A percentile compares a stretch with the other conserved stretches of the same genome.
These are phyloP conservation scores for Amiota minor DNA, from an alignment of 2,888 invertebrate genomes.

Conservation along the genomic window DNA sequence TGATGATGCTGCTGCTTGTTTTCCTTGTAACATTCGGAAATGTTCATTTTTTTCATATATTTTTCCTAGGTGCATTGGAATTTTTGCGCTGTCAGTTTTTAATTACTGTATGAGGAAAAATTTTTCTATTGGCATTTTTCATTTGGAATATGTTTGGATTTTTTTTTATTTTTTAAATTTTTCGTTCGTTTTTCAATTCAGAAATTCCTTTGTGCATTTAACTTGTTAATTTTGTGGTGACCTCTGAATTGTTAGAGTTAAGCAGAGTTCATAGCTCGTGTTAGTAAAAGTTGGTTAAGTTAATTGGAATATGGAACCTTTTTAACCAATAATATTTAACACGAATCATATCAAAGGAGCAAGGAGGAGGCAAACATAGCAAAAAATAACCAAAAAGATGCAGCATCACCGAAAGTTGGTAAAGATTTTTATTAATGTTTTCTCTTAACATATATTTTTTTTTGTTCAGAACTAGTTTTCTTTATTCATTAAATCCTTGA, in stretches of 20 bases:
- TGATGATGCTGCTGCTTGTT: too few species aligned
- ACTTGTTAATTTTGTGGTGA: neutral
- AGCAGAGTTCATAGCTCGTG: too few species aligned
- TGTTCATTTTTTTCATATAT: neutral
- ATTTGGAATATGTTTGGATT: neutral
- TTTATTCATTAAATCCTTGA: too few species aligned
- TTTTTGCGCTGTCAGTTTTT: slow-evolving; percentile 20
- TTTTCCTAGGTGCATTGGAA: neutral
- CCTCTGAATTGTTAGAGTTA: too few species aligned
- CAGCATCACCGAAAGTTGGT: too few species aligned
- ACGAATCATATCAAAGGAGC: too few species aligned
- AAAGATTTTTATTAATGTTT: too few species aligned
- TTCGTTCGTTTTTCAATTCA: neutral
- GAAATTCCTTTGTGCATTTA: slow-evolving; percentile 1
- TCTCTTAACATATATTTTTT: neutral
- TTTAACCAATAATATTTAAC: too few species aligned
- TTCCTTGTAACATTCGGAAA: neutral
- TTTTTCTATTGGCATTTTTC: neutral
- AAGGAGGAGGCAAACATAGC: too few species aligned
- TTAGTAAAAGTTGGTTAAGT: too few species aligned
- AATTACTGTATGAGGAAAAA: slow-evolving; percentile 10
- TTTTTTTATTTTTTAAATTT: neutral
- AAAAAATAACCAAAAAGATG: too few species aligned
- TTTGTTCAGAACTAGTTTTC: neutral
- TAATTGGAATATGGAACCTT: too few species aligned